A percentile compares a stretch with the other conserved stretches of the same genome.
Conservation (phyloP, 2,113 vertebrate genomes). For the Indri indri region DNA sequence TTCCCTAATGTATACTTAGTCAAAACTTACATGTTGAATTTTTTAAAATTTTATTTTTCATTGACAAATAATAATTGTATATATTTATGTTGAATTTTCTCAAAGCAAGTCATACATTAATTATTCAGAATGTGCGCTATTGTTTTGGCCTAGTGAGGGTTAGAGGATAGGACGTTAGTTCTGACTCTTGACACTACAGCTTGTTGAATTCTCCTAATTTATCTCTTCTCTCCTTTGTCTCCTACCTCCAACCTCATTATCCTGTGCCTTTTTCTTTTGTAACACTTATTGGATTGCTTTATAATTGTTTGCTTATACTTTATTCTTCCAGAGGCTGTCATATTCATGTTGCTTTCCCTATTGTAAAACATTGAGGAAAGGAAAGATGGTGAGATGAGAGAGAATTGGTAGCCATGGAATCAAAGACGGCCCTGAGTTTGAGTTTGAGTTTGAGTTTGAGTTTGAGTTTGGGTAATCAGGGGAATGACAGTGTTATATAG, state of each 20-base stretch:
- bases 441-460: background rate
- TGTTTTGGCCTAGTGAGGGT: background rate
- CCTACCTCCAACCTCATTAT: background rate
- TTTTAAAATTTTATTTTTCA: background rate
- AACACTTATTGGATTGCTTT: background rate
- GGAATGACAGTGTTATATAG: background rate
- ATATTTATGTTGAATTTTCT: constrained; percentile 21
- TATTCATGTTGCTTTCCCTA: background rate
- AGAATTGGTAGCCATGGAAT: background rate
- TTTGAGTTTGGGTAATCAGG: background rate
- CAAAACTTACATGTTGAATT: constrained; percentile 9
- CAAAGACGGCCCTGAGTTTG: background rate
- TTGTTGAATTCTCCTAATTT: background rate
- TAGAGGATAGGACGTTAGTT: background rate
- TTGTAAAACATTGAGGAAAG: constrained; percentile 7
- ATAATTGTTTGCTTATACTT: background rate
- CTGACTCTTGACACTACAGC: background rate
- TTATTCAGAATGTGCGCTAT: background rate
- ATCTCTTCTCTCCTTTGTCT: background rate
- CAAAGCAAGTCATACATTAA: background rate
- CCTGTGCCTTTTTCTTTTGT: background rate
- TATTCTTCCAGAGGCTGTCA: background rate
- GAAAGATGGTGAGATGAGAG: background rate
- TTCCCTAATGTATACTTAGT: background rate
- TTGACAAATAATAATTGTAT: background rate